Evolutionary conservation across 2,797 vertebrate genomes (phyloP).

Genomic region (Rhinichthys osculus): DNA sequence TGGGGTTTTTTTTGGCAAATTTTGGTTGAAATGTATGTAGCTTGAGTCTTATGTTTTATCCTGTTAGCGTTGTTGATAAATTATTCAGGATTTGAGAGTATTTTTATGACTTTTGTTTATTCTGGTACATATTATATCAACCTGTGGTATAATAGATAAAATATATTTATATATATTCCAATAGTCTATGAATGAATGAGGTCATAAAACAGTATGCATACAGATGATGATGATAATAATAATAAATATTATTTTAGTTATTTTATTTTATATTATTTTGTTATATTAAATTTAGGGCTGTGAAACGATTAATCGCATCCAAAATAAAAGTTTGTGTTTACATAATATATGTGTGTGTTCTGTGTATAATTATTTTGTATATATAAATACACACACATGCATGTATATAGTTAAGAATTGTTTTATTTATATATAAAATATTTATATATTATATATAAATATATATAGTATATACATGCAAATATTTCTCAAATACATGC

Average conservation of each 20-base stretch:
- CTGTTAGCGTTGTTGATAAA: not conserved
- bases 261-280: not conserved
- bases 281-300: not conserved
- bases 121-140: not conserved
- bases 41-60: not conserved
- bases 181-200: not conserved
- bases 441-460: no score
- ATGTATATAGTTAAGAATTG: no score
- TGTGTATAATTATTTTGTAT: no score
- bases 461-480: no score
- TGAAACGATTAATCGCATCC: no score
- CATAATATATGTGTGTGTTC: no score
- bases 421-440: no score
- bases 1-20: not conserved
- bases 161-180: not conserved
- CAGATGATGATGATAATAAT: not conserved
- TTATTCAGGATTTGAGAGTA: not conserved
- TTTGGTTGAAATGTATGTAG: not conserved
- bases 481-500: no score
- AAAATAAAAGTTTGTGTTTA: no score
- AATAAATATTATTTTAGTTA: not conserved
- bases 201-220: not conserved
- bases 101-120: not conserved
- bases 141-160: not conserved
- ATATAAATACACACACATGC: no score